Conservation (phyloP, 2,888 invertebrate species). For the Drosophila meridionalis region DNA sequence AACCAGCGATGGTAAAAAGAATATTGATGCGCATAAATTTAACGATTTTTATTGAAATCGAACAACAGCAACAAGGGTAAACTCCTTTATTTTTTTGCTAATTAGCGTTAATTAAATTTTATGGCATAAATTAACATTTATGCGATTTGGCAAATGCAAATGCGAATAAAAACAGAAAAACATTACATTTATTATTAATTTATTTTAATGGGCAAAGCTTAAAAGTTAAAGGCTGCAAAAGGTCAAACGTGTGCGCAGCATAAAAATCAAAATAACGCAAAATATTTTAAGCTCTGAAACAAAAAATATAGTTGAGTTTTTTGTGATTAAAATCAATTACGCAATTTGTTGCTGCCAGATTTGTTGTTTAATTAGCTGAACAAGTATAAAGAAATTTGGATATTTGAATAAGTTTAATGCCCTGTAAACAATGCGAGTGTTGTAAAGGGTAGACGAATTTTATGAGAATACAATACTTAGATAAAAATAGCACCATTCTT, state of each 20-base stretch:
- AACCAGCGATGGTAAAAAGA: constrained; percentile 15
- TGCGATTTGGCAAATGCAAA: constrained; percentile 26
- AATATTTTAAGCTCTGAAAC: constrained; percentile 11
- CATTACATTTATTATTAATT: constrained; percentile 11
- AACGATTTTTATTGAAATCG: constrained; percentile 16
- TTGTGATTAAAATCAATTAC: neutral
- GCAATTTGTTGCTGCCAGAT: constrained; percentile 2
- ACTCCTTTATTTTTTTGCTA: constrained; percentile 26
- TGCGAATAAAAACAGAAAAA: neutral
- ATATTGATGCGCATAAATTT: constrained; percentile 35
- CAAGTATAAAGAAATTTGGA: neutral
- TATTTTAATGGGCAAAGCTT: neutral
- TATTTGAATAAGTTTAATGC: neutral
- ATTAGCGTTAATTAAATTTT: constrained; percentile 60
- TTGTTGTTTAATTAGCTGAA: constrained; percentile 2
- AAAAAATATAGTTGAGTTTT: neutral
- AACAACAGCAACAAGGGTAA: neutral
- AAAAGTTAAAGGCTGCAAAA: neutral
- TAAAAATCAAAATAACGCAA: neutral
- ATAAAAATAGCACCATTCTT: too few species aligned
- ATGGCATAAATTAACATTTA: constrained; percentile 50
- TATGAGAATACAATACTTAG: too few species aligned
- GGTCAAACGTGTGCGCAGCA: neutral
- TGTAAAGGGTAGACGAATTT: too few species aligned
- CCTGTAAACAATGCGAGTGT: too few species aligned